A percentile compares a stretch with the other conserved stretches of the same genome.
phyloP scores from a whole-genome alignment of 2,888 invertebrate genomes.

The Tachina fera region DNA sequence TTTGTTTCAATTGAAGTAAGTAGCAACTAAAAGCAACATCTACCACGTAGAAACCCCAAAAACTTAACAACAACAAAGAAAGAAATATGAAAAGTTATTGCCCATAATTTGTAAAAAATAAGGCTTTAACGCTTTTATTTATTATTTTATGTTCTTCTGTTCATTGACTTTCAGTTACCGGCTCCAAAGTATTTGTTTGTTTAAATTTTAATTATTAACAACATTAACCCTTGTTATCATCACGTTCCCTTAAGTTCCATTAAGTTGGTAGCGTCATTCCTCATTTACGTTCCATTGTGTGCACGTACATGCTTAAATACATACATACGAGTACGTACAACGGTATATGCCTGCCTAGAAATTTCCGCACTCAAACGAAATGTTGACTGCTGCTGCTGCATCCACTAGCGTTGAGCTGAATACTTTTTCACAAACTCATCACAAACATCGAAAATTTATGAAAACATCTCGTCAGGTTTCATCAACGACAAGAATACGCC shows the following conservation, averaged over 20 bases:
- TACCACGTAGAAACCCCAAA: not conserved
- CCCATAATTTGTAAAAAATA: slow-evolving; percentile 35
- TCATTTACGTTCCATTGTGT: not conserved
- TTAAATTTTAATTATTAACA: slow-evolving; percentile 12
- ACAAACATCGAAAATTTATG: slow-evolving; percentile 75
- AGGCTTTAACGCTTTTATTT: slow-evolving; percentile 7
- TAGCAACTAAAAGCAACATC: too few relatives aligned
- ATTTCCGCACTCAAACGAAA: slow-evolving; percentile 28
- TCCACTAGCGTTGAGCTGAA: slow-evolving; percentile 2
- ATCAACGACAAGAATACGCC: slow-evolving; percentile 70
- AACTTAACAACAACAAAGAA: not conserved
- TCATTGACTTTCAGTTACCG: slow-evolving; percentile 13
- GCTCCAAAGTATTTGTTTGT: not conserved
- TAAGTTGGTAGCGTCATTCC: not conserved
- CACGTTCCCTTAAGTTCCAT: not conserved
- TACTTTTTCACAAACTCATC: slow-evolving; percentile 53
- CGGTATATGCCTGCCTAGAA: slow-evolving; percentile 30
- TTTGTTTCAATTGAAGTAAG: slow-evolving; percentile 11
- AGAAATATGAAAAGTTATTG: slow-evolving; percentile 41
- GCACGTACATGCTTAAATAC: not conserved
- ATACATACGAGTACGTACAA: too few relatives aligned
- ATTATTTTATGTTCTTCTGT: not conserved
- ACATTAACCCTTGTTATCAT: not conserved
- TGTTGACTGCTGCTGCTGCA: slow-evolving; percentile 34
- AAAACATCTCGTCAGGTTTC: slow-evolving; percentile 79